Evolutionary conservation across 2,888 invertebrate species (phyloP), one percentile per base, ranked within the genome.

Genomic region (Stictocephala bisonia): DNA sequence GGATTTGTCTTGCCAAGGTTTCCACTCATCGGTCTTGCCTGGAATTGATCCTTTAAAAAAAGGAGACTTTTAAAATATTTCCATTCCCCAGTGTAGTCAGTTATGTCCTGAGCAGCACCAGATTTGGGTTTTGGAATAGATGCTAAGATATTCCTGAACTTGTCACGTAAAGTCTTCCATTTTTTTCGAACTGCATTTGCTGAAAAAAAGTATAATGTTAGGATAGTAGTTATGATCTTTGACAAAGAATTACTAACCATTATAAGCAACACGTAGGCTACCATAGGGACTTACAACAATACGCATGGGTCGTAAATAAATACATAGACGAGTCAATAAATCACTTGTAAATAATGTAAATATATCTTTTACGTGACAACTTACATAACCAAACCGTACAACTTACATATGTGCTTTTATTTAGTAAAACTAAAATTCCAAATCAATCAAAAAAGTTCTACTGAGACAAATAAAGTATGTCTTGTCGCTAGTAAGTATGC

Each of bases 61-160:
- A 64, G 64, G 44, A 64, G 64, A 64, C 64, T 64, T 64, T 64
- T 35, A 31, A 29, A 64, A 64, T 48, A 64, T 64, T 64, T 64
- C 64, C 64, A 64, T 64, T 64, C 64, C 27, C 29, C 44, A 20
- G 31, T 64, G 31, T 31, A 64, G 22, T 64, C 64, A 26, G 35
- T 31, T 29, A 26, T 31, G 44, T 44, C 44, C 35, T 64, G 64
- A n/a, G 64, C 64, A 64, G 27, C 64, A 29, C 64, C 64, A 31
- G 64, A 64, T 64, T 64, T 64, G 22, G 64, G 64, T 31, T 64
- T 64, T n/a, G 64, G 64, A 35, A 64, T 64, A 31, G 64, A 64
- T 64, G 64, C 64, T 22, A 64, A 35, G 27, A 35, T 31, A 27
- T 6, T 64, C 35, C 64, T 27, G 64, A 64, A 64, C 31, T 64